Base-by-base conservation (phyloP, 2,888 invertebrate species). In the Taphrorychus bicolor region DNA sequence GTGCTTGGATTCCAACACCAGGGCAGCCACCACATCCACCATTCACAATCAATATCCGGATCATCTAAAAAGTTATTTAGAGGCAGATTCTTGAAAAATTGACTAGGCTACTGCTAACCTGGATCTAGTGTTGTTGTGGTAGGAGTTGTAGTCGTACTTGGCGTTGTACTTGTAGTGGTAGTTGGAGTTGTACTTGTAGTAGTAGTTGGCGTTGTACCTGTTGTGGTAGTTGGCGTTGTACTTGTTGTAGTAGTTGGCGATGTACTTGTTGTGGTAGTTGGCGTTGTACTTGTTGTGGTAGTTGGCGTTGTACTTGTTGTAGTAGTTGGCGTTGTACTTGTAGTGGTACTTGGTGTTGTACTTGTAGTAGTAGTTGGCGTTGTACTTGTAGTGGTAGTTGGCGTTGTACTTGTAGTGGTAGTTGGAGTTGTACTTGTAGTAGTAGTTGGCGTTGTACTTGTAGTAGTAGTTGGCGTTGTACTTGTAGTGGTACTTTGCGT, bases 291-390 rank as follows among this genome's bases (percentile, higher is more conserved):
- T 32, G 32, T 32, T 32, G 32, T 32, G 11, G 32, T 32, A 16
- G 18, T 58, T 5, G n/a, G n/a, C n/a, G 58, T 58, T 11, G 58
- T 58, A 14, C 42, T 5, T 45, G 2, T 49, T 17, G 45, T 3
- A 4, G 58, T 58, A n/a, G n/a, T n/a, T n/a, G n/a, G n/a, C n/a
- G n/a, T n/a, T n/a, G n/a, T n/a, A n/a, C n/a, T n/a, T n/a, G n/a
- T n/a, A n/a, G n/a, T 5, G 42, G n/a, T n/a, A n/a, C n/a, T n/a
- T n/a, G n/a, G n/a, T n/a, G n/a, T n/a, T n/a, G n/a, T n/a, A n/a
- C n/a, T 58, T 2, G 45, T n/a, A 22, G 56, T 32, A 9, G 58
- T 42, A 48, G 58, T 18, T n/a, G 58, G 18, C 1, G n/a, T n/a
- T n/a, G n/a, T n/a, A n/a, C n/a, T n/a, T 7, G 58, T 42, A 14